Evolutionary conservation across 92 coral and sea anemone genomes (phyloP), one percentile per base, ranked within the genome.

Genomic region (Zoanthus gigantus): DNA sequence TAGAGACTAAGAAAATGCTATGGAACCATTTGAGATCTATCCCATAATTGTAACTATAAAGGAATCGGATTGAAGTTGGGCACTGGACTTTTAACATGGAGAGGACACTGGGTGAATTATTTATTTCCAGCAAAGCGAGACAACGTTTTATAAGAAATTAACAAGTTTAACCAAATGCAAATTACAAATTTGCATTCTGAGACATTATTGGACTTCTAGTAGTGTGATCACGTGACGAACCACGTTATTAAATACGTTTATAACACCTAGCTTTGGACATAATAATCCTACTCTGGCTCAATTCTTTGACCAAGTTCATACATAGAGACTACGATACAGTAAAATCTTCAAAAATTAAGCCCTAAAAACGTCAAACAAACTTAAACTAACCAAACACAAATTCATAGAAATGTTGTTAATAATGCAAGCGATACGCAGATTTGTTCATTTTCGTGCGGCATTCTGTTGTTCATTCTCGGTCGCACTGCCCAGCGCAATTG

Each of bases 1-100:
- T 37, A 37, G 42, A 37, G 4, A 37, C 3, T 9, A 14, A 4
- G 15, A 53, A 53, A 53, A 9, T 9, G 58, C 67, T 87, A 53
- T 87, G 87, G 87, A 81, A 47, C 76, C 87, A 82, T 81, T 12
- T 86, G 45, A 88, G 68, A 88, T 88, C 87, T 71, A 88, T 80
- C 90, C 48, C 72, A 53, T 61, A 37, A 88, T 18, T 12, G 74
- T 71, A 42, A 29, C 17, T 13, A 72, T 57, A 28, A 34, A 7
- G 37, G 28, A 44, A 10, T 29, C 37, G n/a, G 16, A 13, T 50
- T 10, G 56, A 50, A 66, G 18, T 58, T 18, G 12, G 23, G 17
- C 66, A 29, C 66, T 58, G 66, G 14, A 16, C 12, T 10, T 16
- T 85, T 18, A 50, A 65, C 78, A 79, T 87, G 86, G 57, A 78